Conservation (phyloP, 2,113 vertebrate species). For the Pterophyllum scalare region DNA sequence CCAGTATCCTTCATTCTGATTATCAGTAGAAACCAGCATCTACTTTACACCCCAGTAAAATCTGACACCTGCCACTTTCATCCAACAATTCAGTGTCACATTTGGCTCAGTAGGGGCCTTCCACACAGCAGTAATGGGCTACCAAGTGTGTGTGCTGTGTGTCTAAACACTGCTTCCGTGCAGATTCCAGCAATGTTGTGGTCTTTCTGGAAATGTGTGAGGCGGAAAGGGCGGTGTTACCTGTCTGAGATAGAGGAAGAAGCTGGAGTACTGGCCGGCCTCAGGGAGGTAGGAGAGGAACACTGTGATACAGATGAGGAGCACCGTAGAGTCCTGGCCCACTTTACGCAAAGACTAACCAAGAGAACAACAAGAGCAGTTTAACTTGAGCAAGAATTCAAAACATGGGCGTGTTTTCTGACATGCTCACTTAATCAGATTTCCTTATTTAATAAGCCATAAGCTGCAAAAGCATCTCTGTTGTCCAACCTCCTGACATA, state of each 20-base stretch:
- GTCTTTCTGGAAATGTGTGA: neutral
- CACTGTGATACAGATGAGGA: conserved; percentile 94
- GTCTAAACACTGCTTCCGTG: neutral
- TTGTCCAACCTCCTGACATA: neutral
- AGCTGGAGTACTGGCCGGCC: conserved; percentile 94
- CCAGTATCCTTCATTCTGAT: too few relatives aligned
- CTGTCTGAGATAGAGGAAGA: conserved; percentile 93
- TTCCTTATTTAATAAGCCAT: neutral
- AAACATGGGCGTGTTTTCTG: neutral
- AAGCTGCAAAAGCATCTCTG: neutral
- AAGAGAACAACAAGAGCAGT: neutral
- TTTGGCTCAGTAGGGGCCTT: neutral
- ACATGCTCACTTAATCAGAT: neutral
- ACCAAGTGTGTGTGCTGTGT: neutral
- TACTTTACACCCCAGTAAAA: neutral
- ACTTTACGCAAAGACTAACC: conserved; percentile 89
- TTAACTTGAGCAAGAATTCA: neutral
- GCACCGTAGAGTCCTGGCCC: conserved; percentile 92
- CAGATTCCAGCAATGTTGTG: neutral
- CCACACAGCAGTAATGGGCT: neutral
- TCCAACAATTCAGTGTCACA: neutral
- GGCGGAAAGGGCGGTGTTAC: conserved; percentile 60
- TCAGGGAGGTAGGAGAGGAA: conserved; percentile 94
- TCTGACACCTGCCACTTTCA: neutral
- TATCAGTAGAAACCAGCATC: neutral